These are phyloP conservation scores for Melitaea athalia DNA, from an alignment of 2,888 invertebrate species.

Conservation along the genomic window DNA sequence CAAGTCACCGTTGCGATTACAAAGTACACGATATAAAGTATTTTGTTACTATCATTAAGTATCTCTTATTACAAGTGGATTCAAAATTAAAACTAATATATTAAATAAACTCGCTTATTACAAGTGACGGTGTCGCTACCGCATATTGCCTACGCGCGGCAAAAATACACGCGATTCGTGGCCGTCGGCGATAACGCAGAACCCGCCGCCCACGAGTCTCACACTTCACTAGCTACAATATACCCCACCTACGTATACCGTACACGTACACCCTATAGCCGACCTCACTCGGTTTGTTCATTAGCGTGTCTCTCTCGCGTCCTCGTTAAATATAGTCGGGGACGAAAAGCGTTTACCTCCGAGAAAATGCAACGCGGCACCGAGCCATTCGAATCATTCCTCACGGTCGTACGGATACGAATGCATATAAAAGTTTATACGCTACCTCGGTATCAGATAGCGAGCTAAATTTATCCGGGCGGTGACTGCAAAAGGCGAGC, in stretches of 20 bases:
- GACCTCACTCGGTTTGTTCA: constrained; percentile 41
- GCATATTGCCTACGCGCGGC: constrained; percentile 47
- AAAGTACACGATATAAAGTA: too few relatives aligned
- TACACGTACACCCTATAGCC: constrained; percentile 2
- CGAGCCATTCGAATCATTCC: constrained; percentile 34
- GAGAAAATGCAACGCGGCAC: constrained; percentile 41
- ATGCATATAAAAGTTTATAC: constrained; percentile 44
- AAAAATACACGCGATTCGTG: constrained; percentile 59
- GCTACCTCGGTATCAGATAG: constrained; percentile 66
- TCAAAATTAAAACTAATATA: not conserved
- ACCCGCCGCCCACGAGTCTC: constrained; percentile 44
- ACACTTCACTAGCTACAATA: constrained; percentile 37
- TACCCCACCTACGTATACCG: constrained; percentile 31
- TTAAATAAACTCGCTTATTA: constrained; percentile 21
- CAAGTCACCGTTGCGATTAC: too few relatives aligned
- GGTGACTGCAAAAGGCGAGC: constrained; percentile 68
- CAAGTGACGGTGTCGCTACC: constrained; percentile 13
- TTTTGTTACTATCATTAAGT: too few relatives aligned
- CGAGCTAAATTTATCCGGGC: constrained; percentile 71
- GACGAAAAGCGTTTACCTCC: constrained; percentile 36
- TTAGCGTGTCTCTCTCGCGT: constrained; percentile 41
- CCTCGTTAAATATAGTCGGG: constrained; percentile 44
- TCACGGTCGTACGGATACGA: constrained; percentile 30
- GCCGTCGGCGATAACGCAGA: constrained; percentile 52
- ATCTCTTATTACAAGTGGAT: too few relatives aligned